Evolutionary conservation across 2,113 vertebrate genomes (phyloP).

Genomic region (Stomatorhinus ivindoensis): DNA sequence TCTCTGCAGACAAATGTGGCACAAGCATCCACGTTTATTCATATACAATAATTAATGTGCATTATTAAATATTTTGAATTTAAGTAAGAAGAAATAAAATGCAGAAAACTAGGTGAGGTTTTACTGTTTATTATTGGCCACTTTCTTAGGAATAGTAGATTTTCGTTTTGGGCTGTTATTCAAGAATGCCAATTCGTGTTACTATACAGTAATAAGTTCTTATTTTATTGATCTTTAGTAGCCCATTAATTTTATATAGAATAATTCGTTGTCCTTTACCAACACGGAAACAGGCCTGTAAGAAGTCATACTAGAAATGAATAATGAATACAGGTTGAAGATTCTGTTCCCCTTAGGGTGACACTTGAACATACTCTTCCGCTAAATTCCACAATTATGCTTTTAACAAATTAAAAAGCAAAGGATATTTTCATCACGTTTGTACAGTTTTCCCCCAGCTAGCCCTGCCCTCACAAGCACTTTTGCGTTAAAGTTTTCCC

Average conservation of each 20-base stretch:
- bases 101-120: not conserved
- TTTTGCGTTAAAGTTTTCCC: not conserved
- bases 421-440: not conserved
- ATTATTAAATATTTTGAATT: not conserved
- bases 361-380: not conserved
- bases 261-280: not conserved
- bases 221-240: not conserved
- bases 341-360: not conserved
- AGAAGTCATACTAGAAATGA: not conserved
- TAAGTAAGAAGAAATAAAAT: not conserved
- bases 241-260: not conserved
- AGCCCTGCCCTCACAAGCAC: not conserved
- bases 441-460: not conserved
- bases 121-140: not conserved
- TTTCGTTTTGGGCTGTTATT: not conserved
- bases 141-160: not conserved
- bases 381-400: not conserved
- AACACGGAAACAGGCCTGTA: not conserved
- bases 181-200: not conserved
- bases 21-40: not conserved
- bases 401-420: not conserved
- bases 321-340: not conserved
- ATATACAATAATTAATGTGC: not conserved
- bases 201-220: not conserved
- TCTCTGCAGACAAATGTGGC: not conserved